phyloP scores from a whole-genome alignment of 2,888 invertebrate genomes.

The Thecocarcelia acutangulata region DNA sequence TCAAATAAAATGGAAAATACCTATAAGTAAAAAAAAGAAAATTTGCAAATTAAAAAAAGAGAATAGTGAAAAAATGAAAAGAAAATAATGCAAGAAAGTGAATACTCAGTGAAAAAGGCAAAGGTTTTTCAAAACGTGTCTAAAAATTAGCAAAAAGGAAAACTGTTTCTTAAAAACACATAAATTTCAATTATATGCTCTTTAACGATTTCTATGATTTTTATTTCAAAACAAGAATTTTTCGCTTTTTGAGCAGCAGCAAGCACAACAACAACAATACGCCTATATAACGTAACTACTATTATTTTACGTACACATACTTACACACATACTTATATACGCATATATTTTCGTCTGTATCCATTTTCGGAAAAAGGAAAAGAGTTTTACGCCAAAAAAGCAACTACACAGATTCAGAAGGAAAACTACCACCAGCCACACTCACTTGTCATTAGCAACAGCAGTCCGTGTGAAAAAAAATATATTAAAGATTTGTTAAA shows the following conservation, averaged over 20 bases:
- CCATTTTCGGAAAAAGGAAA: conserved; percentile 55
- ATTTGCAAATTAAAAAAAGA: conserved; percentile 26
- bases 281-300: conserved; percentile 52
- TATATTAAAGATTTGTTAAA: conserved; percentile 47
- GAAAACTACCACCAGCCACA: conserved; percentile 49
- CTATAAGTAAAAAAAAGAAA: conserved; percentile 3
- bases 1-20: conserved; percentile 6
- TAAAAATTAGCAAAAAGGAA: conserved; percentile 16
- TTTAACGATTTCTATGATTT: conserved; percentile 41
- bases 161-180: conserved; percentile 2
- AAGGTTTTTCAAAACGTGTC: not conserved
- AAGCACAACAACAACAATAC: conserved; percentile 27
- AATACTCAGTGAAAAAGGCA: conserved; percentile 10
- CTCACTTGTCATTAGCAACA: conserved; percentile 52
- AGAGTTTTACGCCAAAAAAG: conserved; percentile 9
- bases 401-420: conserved; percentile 12
- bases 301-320: conserved; percentile 15
- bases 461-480: conserved; percentile 60
- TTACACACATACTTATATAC: conserved; percentile 7
- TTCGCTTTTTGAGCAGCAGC: conserved; percentile 36
- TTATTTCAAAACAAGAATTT: conserved; percentile 21
- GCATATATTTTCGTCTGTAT: conserved; percentile 66
- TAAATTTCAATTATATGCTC: conserved; percentile 30
- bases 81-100: conserved; percentile 25
- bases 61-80: conserved; percentile 30